Base-by-base conservation (phyloP, 2,888 invertebrate genomes). In the Coelogynopora nodosa region DNA sequence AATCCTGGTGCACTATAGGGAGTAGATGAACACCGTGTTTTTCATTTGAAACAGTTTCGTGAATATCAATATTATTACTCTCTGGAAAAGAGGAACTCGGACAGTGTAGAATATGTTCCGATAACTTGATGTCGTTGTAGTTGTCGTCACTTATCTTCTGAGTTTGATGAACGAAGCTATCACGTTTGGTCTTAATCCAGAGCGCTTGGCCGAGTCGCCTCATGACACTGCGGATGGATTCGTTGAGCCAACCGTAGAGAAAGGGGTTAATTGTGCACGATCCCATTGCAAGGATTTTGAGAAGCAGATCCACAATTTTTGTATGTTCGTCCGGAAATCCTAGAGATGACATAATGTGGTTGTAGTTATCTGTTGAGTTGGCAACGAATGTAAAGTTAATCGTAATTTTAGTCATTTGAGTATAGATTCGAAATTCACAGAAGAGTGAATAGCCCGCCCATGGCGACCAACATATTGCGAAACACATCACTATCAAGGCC, bases 391-490 rank as follows among this genome's bases (percentile, higher is more conserved):
- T 84, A 83, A 83, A n/a, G 5, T 83, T 27, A 30, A 5, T 13
- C 10, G 27, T 13, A 23, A 13, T 10, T 80, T 10, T 80, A 23
- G 82, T 23, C 13, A 2, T 2, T 26, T 82, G 23, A 28, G 28
- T 27, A 30, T 30, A 82, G 2, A 29, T 82, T 84, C 30, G 18
- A 5, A 86, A 28, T 27, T 86, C 86, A 23, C 26, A 26, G 28
- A 86, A 30, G n/a, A 87, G 31, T 23, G 87, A 87, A 31, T 80
- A 87, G 23, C 29, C n/a, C 23, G 67, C 49, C 87, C 87, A 87
- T 5, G 87, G 87, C 0, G 87, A 84, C 87, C 87, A 87, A 84
- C 81, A 87, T n/a, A 87, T 29, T 13, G 80, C 87, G 31, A 87
- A 87, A 31, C 87, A 84, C 5, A 49, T 84, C n/a, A 87, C 87